Percentiles rank a stretch among this genome's conserved stretches.
Evolutionary conservation across 2,888 invertebrate species (phyloP).

Genomic region (Xanthorhoe designata): DNA sequence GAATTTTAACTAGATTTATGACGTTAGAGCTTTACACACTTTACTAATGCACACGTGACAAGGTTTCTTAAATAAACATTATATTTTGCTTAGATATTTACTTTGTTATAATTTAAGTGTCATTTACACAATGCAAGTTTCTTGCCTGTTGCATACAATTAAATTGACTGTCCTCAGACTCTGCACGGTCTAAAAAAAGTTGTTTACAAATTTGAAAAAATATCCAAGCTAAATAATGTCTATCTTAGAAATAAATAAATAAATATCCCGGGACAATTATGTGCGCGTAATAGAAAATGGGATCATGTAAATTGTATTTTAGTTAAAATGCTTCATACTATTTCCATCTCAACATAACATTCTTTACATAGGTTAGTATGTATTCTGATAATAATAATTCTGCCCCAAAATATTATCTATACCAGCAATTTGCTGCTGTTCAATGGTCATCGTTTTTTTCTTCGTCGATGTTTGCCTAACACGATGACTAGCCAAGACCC

Average conservation of each 20-base stretch:
- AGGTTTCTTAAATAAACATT: not conserved
- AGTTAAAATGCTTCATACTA: not conserved
- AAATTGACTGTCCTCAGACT: no score
- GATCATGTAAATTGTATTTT: no score
- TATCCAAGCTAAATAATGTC: no score
- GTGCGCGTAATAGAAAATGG: no score
- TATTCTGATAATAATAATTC: not conserved
- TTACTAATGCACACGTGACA: not conserved
- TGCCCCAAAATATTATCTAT: constrained; percentile 17
- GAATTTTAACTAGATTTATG: constrained; percentile 1
- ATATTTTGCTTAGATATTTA: not conserved
- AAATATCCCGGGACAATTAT: no score
- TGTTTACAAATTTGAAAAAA: no score
- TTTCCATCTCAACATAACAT: not conserved
- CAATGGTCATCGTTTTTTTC: constrained; percentile 13
- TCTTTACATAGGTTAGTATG: not conserved
- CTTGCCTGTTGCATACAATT: no score
- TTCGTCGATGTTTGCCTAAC: not conserved
- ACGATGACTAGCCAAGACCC: constrained; percentile 6
- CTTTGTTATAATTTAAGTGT: not conserved
- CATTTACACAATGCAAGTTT: no score
- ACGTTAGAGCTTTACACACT: constrained; percentile 2
- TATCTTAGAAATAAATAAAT: no score
- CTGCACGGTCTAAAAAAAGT: no score
- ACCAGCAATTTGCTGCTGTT: constrained; percentile 18